Conservation (phyloP, 2,113 vertebrate species). For the Ptychochromis oligacanthus region DNA sequence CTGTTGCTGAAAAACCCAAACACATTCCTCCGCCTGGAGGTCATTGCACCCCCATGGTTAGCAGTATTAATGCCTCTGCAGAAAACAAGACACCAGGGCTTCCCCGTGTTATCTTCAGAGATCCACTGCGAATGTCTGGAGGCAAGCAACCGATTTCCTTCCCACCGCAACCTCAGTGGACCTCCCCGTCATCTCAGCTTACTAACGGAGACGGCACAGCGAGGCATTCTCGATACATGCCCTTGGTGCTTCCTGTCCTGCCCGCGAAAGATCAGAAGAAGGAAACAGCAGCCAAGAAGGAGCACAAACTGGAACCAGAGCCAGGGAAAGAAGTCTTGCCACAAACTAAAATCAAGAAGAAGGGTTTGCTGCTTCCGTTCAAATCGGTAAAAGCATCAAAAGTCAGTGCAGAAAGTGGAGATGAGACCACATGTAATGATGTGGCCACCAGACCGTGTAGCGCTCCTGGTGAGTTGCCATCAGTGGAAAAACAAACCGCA, state of each 20-base stretch:
- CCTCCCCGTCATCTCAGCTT: slow-evolving; percentile 5
- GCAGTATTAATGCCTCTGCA: slow-evolving; percentile 12
- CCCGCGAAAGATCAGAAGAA: slow-evolving; percentile 39
- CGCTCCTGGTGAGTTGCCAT: slow-evolving; percentile 38
- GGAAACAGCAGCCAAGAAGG: slow-evolving; percentile 8
- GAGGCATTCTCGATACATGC: slow-evolving; percentile 60
- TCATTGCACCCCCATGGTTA: slow-evolving; percentile 44
- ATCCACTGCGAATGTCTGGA: slow-evolving; percentile 51
- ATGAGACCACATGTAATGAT: slow-evolving; percentile 51
- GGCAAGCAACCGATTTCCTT: slow-evolving; percentile 61
- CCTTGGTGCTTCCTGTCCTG: slow-evolving; percentile 67
- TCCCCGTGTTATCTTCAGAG: slow-evolving; percentile 65
- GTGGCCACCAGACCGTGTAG: slow-evolving; percentile 47
- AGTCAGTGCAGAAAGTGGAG: slow-evolving; percentile 32
- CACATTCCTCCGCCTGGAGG: slow-evolving; percentile 51
- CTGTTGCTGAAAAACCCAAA: slow-evolving; percentile 77
- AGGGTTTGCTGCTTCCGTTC: slow-evolving; percentile 73
- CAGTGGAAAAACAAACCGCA: slow-evolving; percentile 20
- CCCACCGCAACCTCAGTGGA: slow-evolving; percentile 39
- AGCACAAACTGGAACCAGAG: slow-evolving; percentile 30
- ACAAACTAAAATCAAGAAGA: slow-evolving; percentile 69
- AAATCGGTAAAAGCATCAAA: slow-evolving; percentile 66
- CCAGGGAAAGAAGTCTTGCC: slow-evolving; percentile 33
- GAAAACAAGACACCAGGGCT: slow-evolving; percentile 50
- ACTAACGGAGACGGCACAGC: slow-evolving; percentile 24